Percentiles rank a stretch among this genome's conserved stretches.
Evolutionary conservation across 2,888 invertebrate species (phyloP).

Genomic region (Andricus quercusramuli): DNA sequence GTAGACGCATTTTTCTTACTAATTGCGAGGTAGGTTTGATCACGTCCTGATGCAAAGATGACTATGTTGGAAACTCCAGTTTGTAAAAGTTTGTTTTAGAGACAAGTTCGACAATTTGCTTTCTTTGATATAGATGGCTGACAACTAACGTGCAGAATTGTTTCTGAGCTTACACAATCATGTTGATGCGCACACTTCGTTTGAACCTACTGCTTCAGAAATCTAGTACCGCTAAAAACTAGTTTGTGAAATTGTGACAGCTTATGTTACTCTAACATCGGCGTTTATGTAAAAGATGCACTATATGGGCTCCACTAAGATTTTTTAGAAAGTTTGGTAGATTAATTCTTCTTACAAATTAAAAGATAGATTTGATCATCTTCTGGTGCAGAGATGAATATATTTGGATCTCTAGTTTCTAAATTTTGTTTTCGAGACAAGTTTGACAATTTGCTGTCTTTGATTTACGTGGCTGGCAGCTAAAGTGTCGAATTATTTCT

Average conservation of each 20-base stretch:
- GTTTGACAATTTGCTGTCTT: background rate
- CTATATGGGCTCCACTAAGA: too few relatives aligned
- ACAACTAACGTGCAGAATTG: constrained; percentile 27
- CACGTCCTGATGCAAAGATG: too few relatives aligned
- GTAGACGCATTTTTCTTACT: too few relatives aligned
- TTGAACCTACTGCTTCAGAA: background rate
- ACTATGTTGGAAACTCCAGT: too few relatives aligned
- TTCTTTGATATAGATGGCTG: background rate
- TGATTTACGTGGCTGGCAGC: constrained; percentile 1
- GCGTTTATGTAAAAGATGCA: background rate
- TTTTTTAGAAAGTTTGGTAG: too few relatives aligned
- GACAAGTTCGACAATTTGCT: background rate
- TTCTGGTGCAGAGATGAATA: too few relatives aligned
- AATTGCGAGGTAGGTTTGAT: too few relatives aligned
- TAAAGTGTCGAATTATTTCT: constrained; percentile 24
- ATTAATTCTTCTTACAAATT: too few relatives aligned
- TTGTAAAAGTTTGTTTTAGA: too few relatives aligned
- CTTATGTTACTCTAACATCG: background rate
- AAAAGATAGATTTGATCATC: too few relatives aligned
- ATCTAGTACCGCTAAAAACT: background rate
- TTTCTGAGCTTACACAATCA: constrained; percentile 32
- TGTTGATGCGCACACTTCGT: constrained; percentile 3
- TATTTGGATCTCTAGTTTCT: too few relatives aligned
- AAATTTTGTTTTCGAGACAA: too few relatives aligned
- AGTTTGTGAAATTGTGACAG: background rate